Evolutionary conservation across 2,113 vertebrate genomes (phyloP), one percentile per base, ranked within the genome.

Genomic region (Thamnaconus septentrionalis): DNA sequence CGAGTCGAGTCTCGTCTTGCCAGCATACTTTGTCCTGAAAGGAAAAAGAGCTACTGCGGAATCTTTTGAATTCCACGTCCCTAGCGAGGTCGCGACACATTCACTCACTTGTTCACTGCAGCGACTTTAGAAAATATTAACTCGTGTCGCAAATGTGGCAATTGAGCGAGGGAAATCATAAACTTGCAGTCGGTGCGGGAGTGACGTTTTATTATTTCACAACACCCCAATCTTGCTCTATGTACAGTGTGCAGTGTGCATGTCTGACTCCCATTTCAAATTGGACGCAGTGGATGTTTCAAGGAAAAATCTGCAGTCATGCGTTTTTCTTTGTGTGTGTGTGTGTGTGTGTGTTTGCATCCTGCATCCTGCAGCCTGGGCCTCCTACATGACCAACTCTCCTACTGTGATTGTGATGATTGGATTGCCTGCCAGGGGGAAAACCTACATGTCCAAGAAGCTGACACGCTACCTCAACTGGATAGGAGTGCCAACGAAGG

Each of bases 391-490:
- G 96, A 98, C 97, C 84, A 98, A 99, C 70, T 96, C 94, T 0
- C 95, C 96, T 0, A 98, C 96, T 3, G 73, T 99, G 82, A 99
- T 99, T 7, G 95, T 99, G 63, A 94, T 99, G 96, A 95, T 97
- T 5, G 97, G 97, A n/a, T 88, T 98, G 63, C 96, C 97, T 0
- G 97, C 96, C 1, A 91, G 96, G 0, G 92, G 92, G 45, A 93
- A 99, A 87, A 99, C 97, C 18, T 98, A 99, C 40, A 94, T 98
- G 83, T 96, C 96, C 66, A 98, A 99, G 90, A 98, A 99, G 77
- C 92, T 98, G 74, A 99, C 97, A 1, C 96, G 96, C 61, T 98
- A 98, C 91, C 96, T 98, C 90, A 99, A 99, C 91, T 99, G 97
- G 97, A 96, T 98, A 10, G 96, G 97, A 56, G 96, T 98, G 45